Evolutionary conservation across 2,797 vertebrate genomes (phyloP), one percentile per base, ranked within the genome.

Genomic region (Lepidocolaptes lacrymiger): DNA sequence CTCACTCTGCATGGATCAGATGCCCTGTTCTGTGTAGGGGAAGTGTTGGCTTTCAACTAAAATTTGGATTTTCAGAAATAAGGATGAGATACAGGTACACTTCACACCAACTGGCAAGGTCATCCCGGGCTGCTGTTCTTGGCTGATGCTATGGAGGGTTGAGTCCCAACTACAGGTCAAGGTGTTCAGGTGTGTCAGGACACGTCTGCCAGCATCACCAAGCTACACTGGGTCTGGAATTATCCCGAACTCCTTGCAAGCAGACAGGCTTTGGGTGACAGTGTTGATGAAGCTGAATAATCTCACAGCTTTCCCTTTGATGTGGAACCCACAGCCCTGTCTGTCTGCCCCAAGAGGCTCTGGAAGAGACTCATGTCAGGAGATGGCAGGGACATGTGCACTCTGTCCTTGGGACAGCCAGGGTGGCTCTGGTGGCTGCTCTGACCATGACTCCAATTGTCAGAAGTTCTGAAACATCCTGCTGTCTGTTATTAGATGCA

Each of bases 321-420:
- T 58, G 49, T 56, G 12, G 34, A 24, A 32, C n/a, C 14, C 37
- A 22, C 44, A 59, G 6, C 39, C 16, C 59, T 26, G 22, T 28
- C 43, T 7, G n/a, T 39, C 32, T 9, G 21, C 32, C 20, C 44
- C 44, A 46, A 46, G 44, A 46, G 11, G 10, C 52, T 62, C n/a
- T 27, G 48, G 59, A 62, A 30, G 41, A 55, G 14, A 7, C 21
- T 24, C 17, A 36, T 30, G 26, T 24, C 8, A 14, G 52, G 28
- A 39, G 36, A 10, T 20, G 64, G 12, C 26, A 37, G 37, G 23
- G 15, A n/a, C 10, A 5, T 2, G 1, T 0, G 1, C 1, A 2
- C 32, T 24, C 41, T 41, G 26, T 77, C 41, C 43, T 27, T 39
- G 18, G 17, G 48, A 43, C 26, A 51, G n/a, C 30, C 48, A 27